These are phyloP conservation scores for Urocitellus parryii DNA, from an alignment of 2,113 vertebrate species.

Conservation along the genomic window DNA sequence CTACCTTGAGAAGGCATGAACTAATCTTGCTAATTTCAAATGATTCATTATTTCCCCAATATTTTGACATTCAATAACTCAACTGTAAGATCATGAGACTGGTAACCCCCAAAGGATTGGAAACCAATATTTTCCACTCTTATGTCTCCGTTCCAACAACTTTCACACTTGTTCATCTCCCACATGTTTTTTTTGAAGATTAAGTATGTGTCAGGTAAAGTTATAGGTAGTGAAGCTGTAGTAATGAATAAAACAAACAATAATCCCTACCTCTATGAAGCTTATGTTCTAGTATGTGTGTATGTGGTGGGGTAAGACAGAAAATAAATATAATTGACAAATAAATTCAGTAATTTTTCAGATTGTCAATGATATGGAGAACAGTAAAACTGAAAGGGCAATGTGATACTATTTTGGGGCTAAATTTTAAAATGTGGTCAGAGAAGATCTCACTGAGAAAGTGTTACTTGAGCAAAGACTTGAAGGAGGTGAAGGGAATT, in stretches of 20 bases:
- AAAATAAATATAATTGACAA: conserved; percentile 43
- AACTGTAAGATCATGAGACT: not conserved
- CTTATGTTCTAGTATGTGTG: not conserved
- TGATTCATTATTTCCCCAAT: conserved; percentile 39
- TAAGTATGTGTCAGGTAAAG: conserved; percentile 24
- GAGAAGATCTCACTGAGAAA: not conserved
- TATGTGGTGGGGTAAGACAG: no score
- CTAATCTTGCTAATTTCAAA: conserved; percentile 54
- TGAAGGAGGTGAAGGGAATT: conserved; percentile 18
- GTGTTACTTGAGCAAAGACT: not conserved
- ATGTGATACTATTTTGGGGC: not conserved
- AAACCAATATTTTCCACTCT: not conserved
- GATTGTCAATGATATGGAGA: not conserved
- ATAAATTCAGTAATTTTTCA: not conserved
- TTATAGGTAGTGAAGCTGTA: conserved; percentile 43
- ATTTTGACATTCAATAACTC: conserved; percentile 34
- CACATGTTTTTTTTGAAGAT: not conserved
- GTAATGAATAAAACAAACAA: conserved; percentile 35
- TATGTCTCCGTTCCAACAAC: conserved; percentile 36
- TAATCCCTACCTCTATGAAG: conserved; percentile 6
- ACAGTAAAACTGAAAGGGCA: not conserved
- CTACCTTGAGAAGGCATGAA: conserved; percentile 17
- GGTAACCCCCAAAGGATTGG: not conserved
- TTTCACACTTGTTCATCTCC: not conserved
- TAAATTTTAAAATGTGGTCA: not conserved